phyloP scores from a whole-genome alignment of 2,888 invertebrate species.

The Drosophila nr. fundita region DNA sequence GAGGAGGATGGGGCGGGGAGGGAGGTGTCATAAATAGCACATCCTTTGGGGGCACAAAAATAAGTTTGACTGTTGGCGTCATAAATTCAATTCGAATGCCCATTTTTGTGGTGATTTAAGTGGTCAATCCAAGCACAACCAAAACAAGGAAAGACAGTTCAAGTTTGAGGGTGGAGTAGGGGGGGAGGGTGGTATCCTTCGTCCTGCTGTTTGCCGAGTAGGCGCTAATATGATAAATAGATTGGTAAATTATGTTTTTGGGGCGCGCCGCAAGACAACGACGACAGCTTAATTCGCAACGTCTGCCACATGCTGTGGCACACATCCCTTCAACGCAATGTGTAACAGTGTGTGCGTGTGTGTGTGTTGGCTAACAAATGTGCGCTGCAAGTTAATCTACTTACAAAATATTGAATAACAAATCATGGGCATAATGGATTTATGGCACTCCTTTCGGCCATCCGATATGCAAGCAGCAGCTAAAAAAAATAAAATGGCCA shows the following conservation, averaged over 20 bases:
- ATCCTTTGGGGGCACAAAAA: constrained; percentile 45
- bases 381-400: constrained; percentile 82
- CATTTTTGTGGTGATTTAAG: constrained; percentile 79
- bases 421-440: constrained; percentile 83
- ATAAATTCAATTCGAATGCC: constrained; percentile 80
- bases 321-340: constrained; percentile 60
- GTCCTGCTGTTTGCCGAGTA: constrained; percentile 52
- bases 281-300: constrained; percentile 63
- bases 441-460: constrained; percentile 76
- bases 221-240: constrained; percentile 80
- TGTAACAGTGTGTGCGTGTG: constrained; percentile 8
- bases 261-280: constrained; percentile 31
- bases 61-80: constrained; percentile 62
- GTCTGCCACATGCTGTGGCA: constrained; percentile 53
- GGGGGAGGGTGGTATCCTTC: background rate
- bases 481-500: constrained; percentile 57
- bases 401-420: constrained; percentile 84
- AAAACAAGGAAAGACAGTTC: constrained; percentile 14
- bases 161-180: constrained; percentile 12
- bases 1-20: background rate
- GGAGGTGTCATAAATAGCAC: constrained; percentile 64
- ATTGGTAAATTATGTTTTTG: constrained; percentile 78
- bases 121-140: constrained; percentile 65
- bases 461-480: constrained; percentile 60
- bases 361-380: constrained; percentile 66